These are phyloP conservation scores for Lynx canadensis DNA, from an alignment of 2,113 vertebrate species.

Conservation along the genomic window DNA sequence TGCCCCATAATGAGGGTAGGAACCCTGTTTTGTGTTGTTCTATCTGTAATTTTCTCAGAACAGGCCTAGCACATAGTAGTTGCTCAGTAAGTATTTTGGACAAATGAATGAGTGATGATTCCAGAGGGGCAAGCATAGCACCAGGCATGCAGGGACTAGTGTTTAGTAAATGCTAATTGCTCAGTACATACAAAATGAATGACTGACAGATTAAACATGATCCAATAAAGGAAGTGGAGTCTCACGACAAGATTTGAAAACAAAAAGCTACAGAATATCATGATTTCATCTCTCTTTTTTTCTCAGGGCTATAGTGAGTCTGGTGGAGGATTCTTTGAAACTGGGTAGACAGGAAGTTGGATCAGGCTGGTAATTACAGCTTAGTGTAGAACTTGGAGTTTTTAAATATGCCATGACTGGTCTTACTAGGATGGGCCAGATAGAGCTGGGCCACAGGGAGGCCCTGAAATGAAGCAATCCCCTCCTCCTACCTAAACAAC, in stretches of 20 bases:
- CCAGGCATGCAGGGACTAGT: not conserved
- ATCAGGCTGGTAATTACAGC: not conserved
- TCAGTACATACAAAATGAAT: not conserved
- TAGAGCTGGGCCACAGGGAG: not conserved
- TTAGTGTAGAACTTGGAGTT: not conserved
- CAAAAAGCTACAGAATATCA: not conserved
- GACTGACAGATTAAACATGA: not conserved
- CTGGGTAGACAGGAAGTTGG: not conserved
- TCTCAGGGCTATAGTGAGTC: not conserved
- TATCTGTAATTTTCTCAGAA: not conserved
- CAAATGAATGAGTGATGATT: not conserved
- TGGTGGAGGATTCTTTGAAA: not conserved
- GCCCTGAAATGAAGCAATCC: not conserved
- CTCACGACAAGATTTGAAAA: not conserved
- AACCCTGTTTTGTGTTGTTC: not conserved
- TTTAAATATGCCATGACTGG: not conserved
- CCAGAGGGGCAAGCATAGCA: not conserved
- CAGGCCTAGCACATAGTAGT: not conserved
- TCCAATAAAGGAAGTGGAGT: not conserved
- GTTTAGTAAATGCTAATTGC: not conserved
- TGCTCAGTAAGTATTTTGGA: not conserved
- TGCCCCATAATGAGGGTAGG: not conserved
- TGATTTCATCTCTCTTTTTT: not conserved
- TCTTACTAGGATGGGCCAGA: not conserved
- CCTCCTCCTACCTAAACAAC: not conserved